Evolutionary conservation across 2,888 invertebrate genomes (phyloP).

Genomic region (Tolmerus cingulatus): DNA sequence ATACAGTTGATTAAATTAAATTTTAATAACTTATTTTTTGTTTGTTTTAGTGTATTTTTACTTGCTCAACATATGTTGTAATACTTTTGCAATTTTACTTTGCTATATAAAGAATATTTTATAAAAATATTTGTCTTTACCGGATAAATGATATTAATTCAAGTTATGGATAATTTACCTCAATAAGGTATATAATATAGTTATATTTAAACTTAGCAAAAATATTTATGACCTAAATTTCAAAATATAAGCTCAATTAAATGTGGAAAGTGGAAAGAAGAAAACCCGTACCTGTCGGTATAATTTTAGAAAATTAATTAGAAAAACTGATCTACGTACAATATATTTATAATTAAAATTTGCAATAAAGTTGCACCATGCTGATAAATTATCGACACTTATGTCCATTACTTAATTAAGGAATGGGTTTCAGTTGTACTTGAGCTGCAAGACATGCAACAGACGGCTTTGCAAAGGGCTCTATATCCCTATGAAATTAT

Average conservation of each 20-base stretch:
- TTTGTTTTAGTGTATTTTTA: background rate
- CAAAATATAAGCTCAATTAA: no score
- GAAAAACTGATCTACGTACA: background rate
- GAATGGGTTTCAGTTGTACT: background rate
- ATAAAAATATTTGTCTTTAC: background rate
- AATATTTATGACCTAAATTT: no score
- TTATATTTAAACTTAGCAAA: no score
- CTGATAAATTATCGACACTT: no score
- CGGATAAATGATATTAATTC: no score
- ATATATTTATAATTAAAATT: background rate
- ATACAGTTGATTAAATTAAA: background rate
- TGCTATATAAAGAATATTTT: background rate
- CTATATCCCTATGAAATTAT: background rate
- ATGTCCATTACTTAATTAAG: background rate
- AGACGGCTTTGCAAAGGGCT: background rate
- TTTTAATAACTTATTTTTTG: background rate
- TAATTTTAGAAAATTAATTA: no score
- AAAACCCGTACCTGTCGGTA: no score
- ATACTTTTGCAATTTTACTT: background rate
- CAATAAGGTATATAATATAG: no score
- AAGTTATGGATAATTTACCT: no score
- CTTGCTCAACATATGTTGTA: background rate
- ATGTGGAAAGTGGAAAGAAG: no score
- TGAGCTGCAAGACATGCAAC: background rate
- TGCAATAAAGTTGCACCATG: background rate